Evolutionary conservation across 1,140 invertebrate genomes (phyloP), one percentile per base, ranked within the genome.

Genomic region (Lepidostoma basale): DNA sequence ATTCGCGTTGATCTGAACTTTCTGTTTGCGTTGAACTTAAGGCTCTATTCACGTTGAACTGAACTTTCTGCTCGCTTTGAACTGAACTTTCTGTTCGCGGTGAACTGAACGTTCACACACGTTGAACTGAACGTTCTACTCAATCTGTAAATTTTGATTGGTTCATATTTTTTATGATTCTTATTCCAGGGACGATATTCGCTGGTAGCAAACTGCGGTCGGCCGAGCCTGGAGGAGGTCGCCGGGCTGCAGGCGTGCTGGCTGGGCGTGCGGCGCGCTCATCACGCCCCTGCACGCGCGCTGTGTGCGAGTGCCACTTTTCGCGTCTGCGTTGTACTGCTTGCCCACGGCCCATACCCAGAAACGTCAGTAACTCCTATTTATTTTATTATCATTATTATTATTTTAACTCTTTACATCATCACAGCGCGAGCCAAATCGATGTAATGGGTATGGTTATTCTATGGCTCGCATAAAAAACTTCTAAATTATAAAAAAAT

Each of bases 251-350:
- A 22, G 76, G 74, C 0, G 79, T 81, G 20, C 70, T 75, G 10
- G 79, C 77, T 16, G 75, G 74, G 1, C 75, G 79, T 1, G 75
- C 73, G 0, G 77, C 77, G 16, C 70, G 58, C 14, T 60, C 62
- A 12, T 59, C 70, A 0, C 69, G 67, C 30, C 59, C 69, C 25
- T 76, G 78, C 63, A 42, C 42, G 5, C 39, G 59, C 54, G 66
- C 76, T 54, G 75, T 77, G 74, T 81, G 81, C 76, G 80, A 81
- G 75, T 81, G 81, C 66, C 75, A 78, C 69, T 74, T 71, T 47
- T 74, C 74, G 4, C 39, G 74, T 0, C 76, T 81, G 58, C 74
- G 76, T 60, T 82, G 81, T 70, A 66, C 77, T 2, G 76, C 64
- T 16, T 80, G 79, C 69, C 73, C 71, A 72, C 44, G 79, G 77